Conservation (phyloP, 2,113 vertebrate genomes). For the Campylomormyrus numenius region DNA sequence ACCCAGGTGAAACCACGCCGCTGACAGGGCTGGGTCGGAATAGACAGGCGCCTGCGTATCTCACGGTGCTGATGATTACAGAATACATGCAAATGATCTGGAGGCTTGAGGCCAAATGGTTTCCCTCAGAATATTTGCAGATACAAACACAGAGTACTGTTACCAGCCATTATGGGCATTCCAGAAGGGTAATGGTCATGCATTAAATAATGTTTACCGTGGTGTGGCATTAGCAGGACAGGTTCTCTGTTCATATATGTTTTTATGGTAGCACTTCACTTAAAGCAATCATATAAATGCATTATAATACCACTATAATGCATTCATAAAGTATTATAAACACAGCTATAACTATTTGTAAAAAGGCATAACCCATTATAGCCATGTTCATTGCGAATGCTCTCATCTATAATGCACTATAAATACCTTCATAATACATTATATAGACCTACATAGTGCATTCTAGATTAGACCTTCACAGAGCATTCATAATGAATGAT, state of each 20-base stretch:
- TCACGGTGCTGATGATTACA: constrained; percentile 26
- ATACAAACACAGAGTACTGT: constrained; percentile 1
- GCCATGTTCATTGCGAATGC: no score
- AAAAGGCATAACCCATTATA: no score
- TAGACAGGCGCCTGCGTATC: constrained; percentile 1
- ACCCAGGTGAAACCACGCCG: constrained; percentile 19
- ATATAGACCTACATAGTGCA: no score
- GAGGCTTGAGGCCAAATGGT: constrained; percentile 27
- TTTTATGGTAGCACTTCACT: background rate
- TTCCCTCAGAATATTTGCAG: constrained; percentile 22
- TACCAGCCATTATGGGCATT: constrained; percentile 16
- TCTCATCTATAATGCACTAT: no score
- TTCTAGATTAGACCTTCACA: no score
- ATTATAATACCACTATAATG: no score
- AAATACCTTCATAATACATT: no score
- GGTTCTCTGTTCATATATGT: background rate
- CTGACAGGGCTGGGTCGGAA: constrained; percentile 18
- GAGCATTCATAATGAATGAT: no score
- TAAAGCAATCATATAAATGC: no score
- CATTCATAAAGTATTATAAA: no score
- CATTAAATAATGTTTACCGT: background rate
- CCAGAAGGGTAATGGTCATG: background rate
- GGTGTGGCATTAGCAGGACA: background rate
- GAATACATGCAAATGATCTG: constrained; percentile 20
- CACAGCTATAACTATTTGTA: no score